A percentile compares a stretch with the other conserved stretches of the same genome.
phyloP scores from a whole-genome alignment of 2,113 vertebrate species.

The Trichomycterus rosablanca region DNA sequence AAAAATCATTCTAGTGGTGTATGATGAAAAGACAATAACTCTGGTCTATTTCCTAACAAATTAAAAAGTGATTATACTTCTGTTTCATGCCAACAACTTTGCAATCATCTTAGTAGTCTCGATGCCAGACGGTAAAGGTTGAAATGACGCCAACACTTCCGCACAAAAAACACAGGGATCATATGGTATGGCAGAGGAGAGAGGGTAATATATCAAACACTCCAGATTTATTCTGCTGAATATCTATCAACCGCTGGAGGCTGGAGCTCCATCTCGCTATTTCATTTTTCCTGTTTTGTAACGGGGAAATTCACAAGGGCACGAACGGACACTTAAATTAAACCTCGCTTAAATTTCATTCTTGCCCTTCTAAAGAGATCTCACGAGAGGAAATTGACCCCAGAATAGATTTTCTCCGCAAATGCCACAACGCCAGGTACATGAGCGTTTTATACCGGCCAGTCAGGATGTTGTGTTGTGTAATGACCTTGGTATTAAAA shows the following conservation, averaged over 20 bases:
- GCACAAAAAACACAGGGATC: conserved; percentile 34
- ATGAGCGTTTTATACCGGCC: too few relatives aligned
- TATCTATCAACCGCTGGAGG: conserved; percentile 33
- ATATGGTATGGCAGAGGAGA: conserved; percentile 39
- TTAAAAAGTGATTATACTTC: conserved; percentile 25
- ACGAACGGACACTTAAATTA: conserved; percentile 2
- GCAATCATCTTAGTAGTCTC: conserved; percentile 3
- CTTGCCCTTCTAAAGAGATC: background rate
- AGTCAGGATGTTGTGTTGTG: too few relatives aligned
- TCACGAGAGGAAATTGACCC: background rate
- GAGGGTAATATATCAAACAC: conserved; percentile 31
- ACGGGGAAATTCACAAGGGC: background rate
- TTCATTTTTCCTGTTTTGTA: conserved; percentile 9
- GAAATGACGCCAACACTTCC: conserved; percentile 25
- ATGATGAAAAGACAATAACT: background rate
- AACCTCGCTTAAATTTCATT: conserved; percentile 10
- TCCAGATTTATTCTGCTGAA: conserved; percentile 37
- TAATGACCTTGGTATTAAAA: too few relatives aligned
- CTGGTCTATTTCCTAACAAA: background rate
- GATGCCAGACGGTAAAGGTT: conserved; percentile 17
- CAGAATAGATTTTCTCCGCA: background rate
- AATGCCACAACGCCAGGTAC: too few relatives aligned
- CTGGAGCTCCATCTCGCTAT: conserved; percentile 12
- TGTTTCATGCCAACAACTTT: conserved; percentile 6
- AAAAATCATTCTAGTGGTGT: too few relatives aligned